Evolutionary conservation across 1,140 invertebrate species (phyloP), one percentile per base, ranked within the genome.

Genomic region (Lepidurus apus): DNA sequence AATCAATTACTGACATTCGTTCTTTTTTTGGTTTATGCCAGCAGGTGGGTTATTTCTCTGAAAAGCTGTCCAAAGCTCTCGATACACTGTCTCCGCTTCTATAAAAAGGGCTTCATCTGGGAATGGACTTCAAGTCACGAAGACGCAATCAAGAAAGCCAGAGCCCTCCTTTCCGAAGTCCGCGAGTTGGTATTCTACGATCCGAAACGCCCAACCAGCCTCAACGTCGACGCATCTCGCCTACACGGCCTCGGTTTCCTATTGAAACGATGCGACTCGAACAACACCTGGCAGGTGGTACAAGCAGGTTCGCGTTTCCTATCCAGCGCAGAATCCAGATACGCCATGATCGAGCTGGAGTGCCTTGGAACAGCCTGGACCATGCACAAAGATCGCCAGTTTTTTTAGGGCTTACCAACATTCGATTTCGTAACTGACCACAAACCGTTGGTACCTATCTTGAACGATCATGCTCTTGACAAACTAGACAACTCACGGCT

Each of bases 341-440:
- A 76, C 42, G n/a, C 43, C 6, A 77, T 75, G 42, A 75, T 53
- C 21, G 79, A 81, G 34, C 34, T 81, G 65, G 81, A 81, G 75
- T 76, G 73, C 8, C 43, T 82, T 21, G 80, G 73, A 17, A 79
- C 79, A 3, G 77, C 79, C 2, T 80, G 65, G 77, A 77, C 73
- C 2, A 74, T 79, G 42, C 34, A 80, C 34, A 81, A 43, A 77
- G 26, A 73, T 83, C 13, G 83, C 82, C 47, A 80, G 82, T 34
- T 80, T 83, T 7, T 80, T 45, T 44, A 76, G 4, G 78, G 81
- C 3, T 34, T 81, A 2, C 45, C n/a, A 1, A 7, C 21, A 1
- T 81, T 81, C 43, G 47, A 42, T 1, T 7, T 80, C n/a, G 74
- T 74, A 13, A 80, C 76, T 0, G 81, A 81, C 43, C 81, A 81